A percentile compares a stretch with the other conserved stretches of the same genome.
Conservation (phyloP, 2,797 vertebrate species). For the Nothura maculosa region DNA sequence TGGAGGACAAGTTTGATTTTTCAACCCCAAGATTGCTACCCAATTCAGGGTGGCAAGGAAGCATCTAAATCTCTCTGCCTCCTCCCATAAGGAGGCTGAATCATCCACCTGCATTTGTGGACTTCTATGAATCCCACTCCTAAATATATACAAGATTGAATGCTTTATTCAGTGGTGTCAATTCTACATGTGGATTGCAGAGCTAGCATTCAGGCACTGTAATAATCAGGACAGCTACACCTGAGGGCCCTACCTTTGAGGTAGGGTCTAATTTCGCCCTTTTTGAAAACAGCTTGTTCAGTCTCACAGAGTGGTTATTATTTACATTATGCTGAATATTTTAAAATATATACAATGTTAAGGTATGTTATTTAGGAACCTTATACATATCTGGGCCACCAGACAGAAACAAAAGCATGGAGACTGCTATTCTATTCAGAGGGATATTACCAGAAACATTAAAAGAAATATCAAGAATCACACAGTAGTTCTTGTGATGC, state of each 20-base stretch:
- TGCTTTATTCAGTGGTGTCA: neutral
- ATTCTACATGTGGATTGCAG: neutral
- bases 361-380: neutral
- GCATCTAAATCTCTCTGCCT: neutral
- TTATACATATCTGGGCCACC: neutral
- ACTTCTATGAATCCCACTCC: neutral
- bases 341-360: neutral
- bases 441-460: neutral
- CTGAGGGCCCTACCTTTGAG: neutral
- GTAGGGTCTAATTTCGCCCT: neutral
- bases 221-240: neutral
- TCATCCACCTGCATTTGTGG: neutral
- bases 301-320: neutral
- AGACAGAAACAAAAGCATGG: neutral
- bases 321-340: neutral
- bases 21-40: neutral
- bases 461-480: neutral
- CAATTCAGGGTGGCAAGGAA: neutral
- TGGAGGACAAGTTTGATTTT: neutral
- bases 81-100: neutral
- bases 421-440: neutral
- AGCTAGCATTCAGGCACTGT: neutral
- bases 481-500: neutral
- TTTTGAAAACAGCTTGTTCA: neutral
- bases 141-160: neutral